Percentiles rank a stretch among this genome's conserved stretches.
phyloP scores from a whole-genome alignment of 2,888 invertebrate genomes.

The Acanthacorydalis orientalis region DNA sequence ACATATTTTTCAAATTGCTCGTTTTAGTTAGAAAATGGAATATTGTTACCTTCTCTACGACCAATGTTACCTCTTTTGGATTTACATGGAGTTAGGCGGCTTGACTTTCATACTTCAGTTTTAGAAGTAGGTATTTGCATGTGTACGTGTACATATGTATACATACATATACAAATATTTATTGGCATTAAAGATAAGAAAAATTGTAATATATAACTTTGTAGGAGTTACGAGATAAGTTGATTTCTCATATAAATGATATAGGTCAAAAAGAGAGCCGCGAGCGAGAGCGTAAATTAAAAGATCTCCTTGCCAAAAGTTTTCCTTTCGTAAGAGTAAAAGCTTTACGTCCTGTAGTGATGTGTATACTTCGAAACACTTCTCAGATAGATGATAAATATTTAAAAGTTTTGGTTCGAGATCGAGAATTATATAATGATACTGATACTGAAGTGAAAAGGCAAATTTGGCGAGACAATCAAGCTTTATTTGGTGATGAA shows the following conservation, averaged over 20 bases:
- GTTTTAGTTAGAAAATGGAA: slow-evolving; percentile 69
- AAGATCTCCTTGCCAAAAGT: slow-evolving; percentile 78
- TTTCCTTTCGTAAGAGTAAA: slow-evolving; percentile 88
- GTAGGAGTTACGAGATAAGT: slow-evolving; percentile 46
- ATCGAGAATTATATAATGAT: slow-evolving; percentile 80
- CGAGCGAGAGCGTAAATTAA: slow-evolving; percentile 67
- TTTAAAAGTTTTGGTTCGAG: slow-evolving; percentile 56
- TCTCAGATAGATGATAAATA: slow-evolving; percentile 87
- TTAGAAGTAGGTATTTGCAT: slow-evolving; percentile 44
- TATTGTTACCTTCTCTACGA: slow-evolving; percentile 75
- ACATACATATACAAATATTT: neutral
- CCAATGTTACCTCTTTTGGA: slow-evolving; percentile 92
- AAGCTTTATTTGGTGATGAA: slow-evolving; percentile 91
- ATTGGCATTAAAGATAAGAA: too few relatives aligned
- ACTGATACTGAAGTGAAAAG: slow-evolving; percentile 93
- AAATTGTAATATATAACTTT: slow-evolving; percentile 7
- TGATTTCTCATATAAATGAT: slow-evolving; percentile 69
- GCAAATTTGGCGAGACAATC: slow-evolving; percentile 97
- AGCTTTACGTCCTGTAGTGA: slow-evolving; percentile 79
- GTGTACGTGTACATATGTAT: too few relatives aligned
- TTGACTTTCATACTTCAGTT: slow-evolving; percentile 91
- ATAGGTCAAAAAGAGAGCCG: slow-evolving; percentile 55
- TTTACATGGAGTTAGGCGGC: slow-evolving; percentile 76
- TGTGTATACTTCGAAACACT: slow-evolving; percentile 85
- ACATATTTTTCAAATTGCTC: neutral